These are phyloP conservation scores for Thamnophis elegans DNA, from an alignment of 2,797 vertebrate species.

Conservation along the genomic window DNA sequence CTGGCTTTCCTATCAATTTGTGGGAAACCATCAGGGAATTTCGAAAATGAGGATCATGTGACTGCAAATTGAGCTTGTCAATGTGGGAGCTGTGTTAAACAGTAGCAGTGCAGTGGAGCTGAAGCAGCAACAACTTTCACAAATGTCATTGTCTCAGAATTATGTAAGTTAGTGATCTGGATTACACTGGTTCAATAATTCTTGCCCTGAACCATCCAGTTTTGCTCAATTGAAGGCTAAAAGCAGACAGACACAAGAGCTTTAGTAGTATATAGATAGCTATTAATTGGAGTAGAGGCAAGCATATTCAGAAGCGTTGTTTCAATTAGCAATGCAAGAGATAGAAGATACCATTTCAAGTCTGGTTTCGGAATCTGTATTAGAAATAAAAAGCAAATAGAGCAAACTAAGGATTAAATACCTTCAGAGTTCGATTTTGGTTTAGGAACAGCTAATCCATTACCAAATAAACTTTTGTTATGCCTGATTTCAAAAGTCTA, in stretches of 20 bases:
- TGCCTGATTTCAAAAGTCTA: background rate
- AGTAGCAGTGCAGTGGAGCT: background rate
- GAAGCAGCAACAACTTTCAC: background rate
- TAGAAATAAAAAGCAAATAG: background rate
- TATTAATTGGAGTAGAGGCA: background rate
- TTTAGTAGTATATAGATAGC: background rate
- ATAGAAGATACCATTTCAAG: background rate
- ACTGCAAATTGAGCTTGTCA: background rate
- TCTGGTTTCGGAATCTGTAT: background rate
- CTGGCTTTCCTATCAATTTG: background rate
- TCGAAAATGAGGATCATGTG: background rate
- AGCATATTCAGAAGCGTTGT: background rate
- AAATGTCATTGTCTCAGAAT: background rate
- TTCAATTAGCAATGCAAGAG: background rate
- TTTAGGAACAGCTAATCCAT: background rate
- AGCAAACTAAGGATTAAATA: background rate
- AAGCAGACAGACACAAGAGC: background rate
- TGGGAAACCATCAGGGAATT: background rate
- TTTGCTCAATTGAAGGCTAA: background rate
- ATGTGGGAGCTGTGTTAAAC: background rate
- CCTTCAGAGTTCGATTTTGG: background rate
- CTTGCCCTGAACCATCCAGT: background rate
- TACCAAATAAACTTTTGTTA: background rate
- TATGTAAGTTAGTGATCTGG: background rate
- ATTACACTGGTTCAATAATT: background rate